A percentile compares a stretch with the other conserved stretches of the same genome.
phyloP scores from a whole-genome alignment of 2,113 vertebrate species.

The Paramisgurnus dabryanus region DNA sequence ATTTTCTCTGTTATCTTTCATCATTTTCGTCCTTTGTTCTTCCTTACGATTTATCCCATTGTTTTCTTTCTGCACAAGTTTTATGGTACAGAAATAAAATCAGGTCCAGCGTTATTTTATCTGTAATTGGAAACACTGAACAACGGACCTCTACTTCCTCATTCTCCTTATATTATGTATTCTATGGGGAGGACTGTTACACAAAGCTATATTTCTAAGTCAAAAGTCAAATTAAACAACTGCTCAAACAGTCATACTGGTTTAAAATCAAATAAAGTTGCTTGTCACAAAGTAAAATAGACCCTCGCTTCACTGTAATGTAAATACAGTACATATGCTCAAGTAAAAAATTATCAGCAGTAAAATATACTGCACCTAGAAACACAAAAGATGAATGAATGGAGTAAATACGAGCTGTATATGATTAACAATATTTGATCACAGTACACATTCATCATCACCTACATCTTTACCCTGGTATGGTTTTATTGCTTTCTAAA shows the following conservation, averaged over 20 bases:
- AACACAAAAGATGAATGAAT: neutral
- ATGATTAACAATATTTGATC: slow-evolving; percentile 39
- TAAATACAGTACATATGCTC: too few relatives aligned
- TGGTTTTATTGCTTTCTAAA: slow-evolving; percentile 27
- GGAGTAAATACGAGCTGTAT: neutral
- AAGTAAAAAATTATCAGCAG: too few relatives aligned
- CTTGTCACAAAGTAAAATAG: too few relatives aligned
- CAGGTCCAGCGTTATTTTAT: neutral
- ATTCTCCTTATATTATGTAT: neutral
- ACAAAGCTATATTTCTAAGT: too few relatives aligned
- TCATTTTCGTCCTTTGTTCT: slow-evolving; percentile 40
- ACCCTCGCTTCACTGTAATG: neutral
- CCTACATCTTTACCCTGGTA: slow-evolving; percentile 24
- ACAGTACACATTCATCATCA: slow-evolving; percentile 47
- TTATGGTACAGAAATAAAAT: slow-evolving; percentile 5
- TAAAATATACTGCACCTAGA: too few relatives aligned
- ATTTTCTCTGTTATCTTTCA: slow-evolving; percentile 30
- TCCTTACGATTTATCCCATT: slow-evolving; percentile 7
- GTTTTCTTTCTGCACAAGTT: slow-evolving; percentile 5
- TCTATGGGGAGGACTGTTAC: too few relatives aligned
- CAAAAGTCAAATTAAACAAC: too few relatives aligned
- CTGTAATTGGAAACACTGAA: neutral
- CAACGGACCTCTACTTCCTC: neutral
- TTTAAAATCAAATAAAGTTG: neutral
- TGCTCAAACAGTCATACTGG: too few relatives aligned